A percentile compares a stretch with the other conserved stretches of the same genome.
Evolutionary conservation across 2,797 vertebrate species (phyloP).

Genomic region (Florisuga fusca): DNA sequence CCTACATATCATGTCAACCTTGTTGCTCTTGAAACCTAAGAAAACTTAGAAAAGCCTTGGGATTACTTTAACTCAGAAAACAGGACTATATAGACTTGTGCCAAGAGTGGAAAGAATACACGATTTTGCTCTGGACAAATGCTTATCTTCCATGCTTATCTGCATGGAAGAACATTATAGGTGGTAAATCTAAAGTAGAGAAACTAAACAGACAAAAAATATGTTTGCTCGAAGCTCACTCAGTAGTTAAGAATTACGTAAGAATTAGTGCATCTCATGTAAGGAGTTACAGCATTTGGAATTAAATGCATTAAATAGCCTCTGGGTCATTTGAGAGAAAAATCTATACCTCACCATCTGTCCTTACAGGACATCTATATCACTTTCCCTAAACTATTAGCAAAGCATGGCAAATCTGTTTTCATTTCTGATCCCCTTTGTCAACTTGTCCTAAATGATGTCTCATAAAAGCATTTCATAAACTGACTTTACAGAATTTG

Average conservation of each 20-base stretch:
- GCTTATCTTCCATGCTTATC: too few relatives aligned
- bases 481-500: conserved; percentile 3
- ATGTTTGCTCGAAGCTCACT: neutral
- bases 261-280: neutral
- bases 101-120: neutral
- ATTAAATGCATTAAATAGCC: neutral
- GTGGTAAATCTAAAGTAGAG: neutral
- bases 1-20: neutral
- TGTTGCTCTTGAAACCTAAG: neutral
- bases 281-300: neutral
- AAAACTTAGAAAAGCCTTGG: neutral
- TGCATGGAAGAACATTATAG: neutral
- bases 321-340: conserved; percentile 35
- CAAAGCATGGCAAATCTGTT: conserved; percentile 45
- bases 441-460: conserved; percentile 21
- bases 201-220: neutral
- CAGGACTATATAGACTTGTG: neutral
- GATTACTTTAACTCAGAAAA: neutral
- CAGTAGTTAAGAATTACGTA: neutral
- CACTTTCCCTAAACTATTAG: conserved; percentile 36
- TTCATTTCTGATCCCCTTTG: conserved; percentile 42
- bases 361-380: conserved; percentile 21
- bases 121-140: neutral
- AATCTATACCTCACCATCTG: conserved; percentile 58
- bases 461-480: conserved; percentile 33